Evolutionary conservation across 1,140 invertebrate genomes (phyloP).

Genomic region (Elysia chlorotica): DNA sequence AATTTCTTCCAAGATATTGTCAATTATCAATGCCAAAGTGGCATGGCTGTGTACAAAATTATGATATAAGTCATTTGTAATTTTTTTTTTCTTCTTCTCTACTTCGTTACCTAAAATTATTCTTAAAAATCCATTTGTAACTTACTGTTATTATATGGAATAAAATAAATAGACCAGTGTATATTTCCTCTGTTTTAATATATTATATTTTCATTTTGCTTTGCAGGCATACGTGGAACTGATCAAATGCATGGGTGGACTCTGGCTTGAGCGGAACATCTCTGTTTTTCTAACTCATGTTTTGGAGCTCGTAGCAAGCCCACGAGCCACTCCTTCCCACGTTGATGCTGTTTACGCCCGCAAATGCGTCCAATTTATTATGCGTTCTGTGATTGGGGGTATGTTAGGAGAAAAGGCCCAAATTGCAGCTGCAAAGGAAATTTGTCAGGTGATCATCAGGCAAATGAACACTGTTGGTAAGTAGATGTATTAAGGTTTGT

Average conservation of each 20-base stretch:
- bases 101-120: no score
- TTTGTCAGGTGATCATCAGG: slow-evolving; percentile 88
- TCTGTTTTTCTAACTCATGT: slow-evolving; percentile 84
- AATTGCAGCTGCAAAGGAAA: slow-evolving; percentile 87
- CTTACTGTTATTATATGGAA: no score
- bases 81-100: no score
- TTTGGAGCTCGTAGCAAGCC: slow-evolving; percentile 85
- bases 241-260: slow-evolving; percentile 86
- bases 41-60: no score
- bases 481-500: slow-evolving; percentile 2
- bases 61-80: no score
- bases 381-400: slow-evolving; percentile 87
- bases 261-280: slow-evolving; percentile 94
- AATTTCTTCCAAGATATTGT: no score
- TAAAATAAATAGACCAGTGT: no score
- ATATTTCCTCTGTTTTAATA: no score
- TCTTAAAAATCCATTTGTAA: no score
- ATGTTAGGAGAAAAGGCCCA: slow-evolving; percentile 97
- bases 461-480: slow-evolving; percentile 78
- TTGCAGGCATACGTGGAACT: slow-evolving; percentile 93
- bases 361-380: slow-evolving; percentile 96
- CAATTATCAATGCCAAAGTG: no score
- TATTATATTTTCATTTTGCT: no score
- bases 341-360: slow-evolving; percentile 97
- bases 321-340: slow-evolving; percentile 91